A percentile compares a stretch with the other conserved stretches of the same genome.
Conservation (phyloP, 2,797 vertebrate genomes). For the Helarctos malayanus region DNA sequence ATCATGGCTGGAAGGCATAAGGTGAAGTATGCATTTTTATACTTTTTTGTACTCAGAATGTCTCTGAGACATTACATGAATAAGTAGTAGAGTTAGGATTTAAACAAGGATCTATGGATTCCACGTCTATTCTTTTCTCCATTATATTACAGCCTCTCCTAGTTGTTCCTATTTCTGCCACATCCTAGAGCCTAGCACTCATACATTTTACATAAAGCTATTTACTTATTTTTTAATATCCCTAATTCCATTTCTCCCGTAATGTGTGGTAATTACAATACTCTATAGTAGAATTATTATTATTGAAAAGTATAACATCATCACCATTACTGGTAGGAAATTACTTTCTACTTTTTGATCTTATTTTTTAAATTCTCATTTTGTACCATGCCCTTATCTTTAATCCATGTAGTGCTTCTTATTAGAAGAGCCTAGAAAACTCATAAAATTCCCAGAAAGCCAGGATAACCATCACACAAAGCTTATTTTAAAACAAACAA, state of each 20-base stretch:
- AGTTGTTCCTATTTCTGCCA: background rate
- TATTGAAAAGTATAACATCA: background rate
- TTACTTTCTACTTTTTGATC: background rate
- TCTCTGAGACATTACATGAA: background rate
- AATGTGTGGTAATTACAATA: background rate
- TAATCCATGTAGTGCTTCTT: background rate
- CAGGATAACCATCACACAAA: background rate
- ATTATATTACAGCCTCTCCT: background rate
- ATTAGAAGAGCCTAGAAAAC: background rate
- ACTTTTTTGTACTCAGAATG: background rate
- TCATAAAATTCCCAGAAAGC: background rate
- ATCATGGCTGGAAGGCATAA: background rate
- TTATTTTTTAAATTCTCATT: conserved; percentile 51
- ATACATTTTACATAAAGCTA: background rate
- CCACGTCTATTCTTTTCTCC: background rate
- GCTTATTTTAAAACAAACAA: conserved; percentile 62
- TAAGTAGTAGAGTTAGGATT: background rate
- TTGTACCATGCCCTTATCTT: conserved; percentile 20
- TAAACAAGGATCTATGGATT: background rate
- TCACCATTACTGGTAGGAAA: background rate
- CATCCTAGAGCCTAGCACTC: background rate
- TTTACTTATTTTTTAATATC: background rate
- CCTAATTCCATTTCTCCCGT: background rate
- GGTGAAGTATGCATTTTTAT: background rate
- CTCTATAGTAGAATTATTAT: background rate